phyloP scores from a whole-genome alignment of 2,113 vertebrate species.

The Capreolus pygargus region DNA sequence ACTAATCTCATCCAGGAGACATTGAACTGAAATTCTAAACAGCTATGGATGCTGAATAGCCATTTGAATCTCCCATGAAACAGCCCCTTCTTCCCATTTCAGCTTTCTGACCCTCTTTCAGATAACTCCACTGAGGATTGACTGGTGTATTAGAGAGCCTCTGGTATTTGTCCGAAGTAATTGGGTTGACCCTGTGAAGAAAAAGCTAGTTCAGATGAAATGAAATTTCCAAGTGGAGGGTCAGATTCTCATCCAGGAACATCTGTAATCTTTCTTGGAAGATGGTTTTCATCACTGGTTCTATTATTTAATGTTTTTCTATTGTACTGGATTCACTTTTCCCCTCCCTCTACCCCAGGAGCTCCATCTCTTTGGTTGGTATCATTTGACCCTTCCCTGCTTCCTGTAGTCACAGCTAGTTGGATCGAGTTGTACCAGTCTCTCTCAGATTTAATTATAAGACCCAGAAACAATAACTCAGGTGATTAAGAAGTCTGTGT shows the following conservation, averaged over 20 bases:
- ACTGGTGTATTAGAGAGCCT: neutral
- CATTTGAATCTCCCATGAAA: neutral
- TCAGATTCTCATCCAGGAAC: neutral
- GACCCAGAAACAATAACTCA: neutral
- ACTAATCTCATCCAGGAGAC: neutral
- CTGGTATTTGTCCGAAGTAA: slow-evolving; percentile 45
- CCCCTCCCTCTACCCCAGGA: neutral
- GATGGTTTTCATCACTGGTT: neutral
- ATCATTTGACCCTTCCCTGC: neutral
- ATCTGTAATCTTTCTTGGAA: neutral
- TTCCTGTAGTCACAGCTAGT: neutral
- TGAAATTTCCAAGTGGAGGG: neutral
- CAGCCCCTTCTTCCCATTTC: neutral
- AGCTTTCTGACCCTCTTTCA: neutral
- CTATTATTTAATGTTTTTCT: neutral
- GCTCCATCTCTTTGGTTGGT: neutral
- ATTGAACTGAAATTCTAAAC: neutral
- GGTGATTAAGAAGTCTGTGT: neutral
- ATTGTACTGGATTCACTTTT: neutral
- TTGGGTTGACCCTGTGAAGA: slow-evolving; percentile 57
- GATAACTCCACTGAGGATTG: neutral
- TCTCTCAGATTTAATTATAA: neutral
- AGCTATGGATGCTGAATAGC: neutral
- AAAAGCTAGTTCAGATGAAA: slow-evolving; percentile 53
- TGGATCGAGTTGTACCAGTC: neutral